Evolutionary conservation across 2,113 vertebrate species (phyloP), one percentile per base, ranked within the genome.

Genomic region (Cebidichthys violaceus): DNA sequence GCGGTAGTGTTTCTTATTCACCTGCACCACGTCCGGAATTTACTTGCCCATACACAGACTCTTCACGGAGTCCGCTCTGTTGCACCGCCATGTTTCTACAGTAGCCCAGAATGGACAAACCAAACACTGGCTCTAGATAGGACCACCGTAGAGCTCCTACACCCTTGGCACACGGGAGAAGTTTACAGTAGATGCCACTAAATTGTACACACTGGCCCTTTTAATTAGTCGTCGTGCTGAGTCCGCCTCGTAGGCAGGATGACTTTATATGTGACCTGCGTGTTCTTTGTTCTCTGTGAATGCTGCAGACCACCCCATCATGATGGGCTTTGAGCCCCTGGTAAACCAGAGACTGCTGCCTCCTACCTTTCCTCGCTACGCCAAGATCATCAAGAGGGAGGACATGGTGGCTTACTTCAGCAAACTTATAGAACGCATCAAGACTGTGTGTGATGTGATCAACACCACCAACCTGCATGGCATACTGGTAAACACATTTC

Each of bases 301-400:
- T 75, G 31, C 79, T 80, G 73, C 94, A 99, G 98, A 99, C 95
- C 98, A 99, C 84, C 98, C 98, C 33, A 99, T 99, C 91, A 99
- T 99, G 98, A 99, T 99, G 98, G 98, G 98, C 15, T 99, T 99
- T 92, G 98, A 99, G 81, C 98, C 98, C 0, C 95, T 99, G 69
- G 98, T 99, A 85, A 99, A 99, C 93, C 98, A 99, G 94, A 96
- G 98, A 65, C 93, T 99, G 76, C 96, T 99, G 81, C 98, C 98
- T 2, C 98, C 98, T 6, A 99, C 98, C 27, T 99, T 99, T 82
- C 98, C 98, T 75, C 96, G 98, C 88, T 99, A 99, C 17, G 98
- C 98, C 93, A 99, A 99, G 95, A 99, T 99, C 92, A 99, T 99
- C 89, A 99, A 99, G 94, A 96, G 97, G 60, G 98, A 99, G 90